Percentiles rank a stretch among this genome's conserved stretches.
These are phyloP conservation scores for Lethrus apterus DNA, from an alignment of 1,140 invertebrate species.

Conservation along the genomic window DNA sequence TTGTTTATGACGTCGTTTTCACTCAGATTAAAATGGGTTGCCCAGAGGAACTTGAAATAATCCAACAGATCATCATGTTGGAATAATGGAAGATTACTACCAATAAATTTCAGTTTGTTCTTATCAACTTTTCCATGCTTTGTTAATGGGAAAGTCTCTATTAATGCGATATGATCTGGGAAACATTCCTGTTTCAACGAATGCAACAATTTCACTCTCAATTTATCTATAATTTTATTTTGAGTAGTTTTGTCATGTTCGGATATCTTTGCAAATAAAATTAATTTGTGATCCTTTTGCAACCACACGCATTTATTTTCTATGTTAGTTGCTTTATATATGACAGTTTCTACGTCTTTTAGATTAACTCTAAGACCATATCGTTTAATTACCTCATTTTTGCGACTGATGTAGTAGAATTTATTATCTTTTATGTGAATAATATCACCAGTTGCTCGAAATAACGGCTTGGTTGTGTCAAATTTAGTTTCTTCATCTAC, in stretches of 20 bases:
- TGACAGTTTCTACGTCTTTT: slow-evolving; percentile 49
- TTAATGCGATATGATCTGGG: slow-evolving; percentile 48
- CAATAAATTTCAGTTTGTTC: slow-evolving; percentile 21
- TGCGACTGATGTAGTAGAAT: slow-evolving; percentile 57
- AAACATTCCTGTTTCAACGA: slow-evolving; percentile 27
- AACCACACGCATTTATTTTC: slow-evolving; percentile 48
- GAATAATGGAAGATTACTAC: slow-evolving; percentile 6
- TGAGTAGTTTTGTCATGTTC: slow-evolving; percentile 40
- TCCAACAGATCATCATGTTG: slow-evolving; percentile 15
- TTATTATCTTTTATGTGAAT: slow-evolving; percentile 46
- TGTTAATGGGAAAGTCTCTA: slow-evolving; percentile 49
- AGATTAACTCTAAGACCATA: slow-evolving; percentile 63
- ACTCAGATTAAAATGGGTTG: slow-evolving; percentile 26
- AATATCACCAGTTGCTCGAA: slow-evolving; percentile 61
- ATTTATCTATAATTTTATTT: slow-evolving; percentile 42
- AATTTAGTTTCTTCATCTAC: slow-evolving; percentile 47
- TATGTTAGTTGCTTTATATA: slow-evolving; percentile 42
- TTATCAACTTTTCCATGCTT: slow-evolving; percentile 53
- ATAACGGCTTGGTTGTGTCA: slow-evolving; percentile 41
- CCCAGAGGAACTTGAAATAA: slow-evolving; percentile 37
- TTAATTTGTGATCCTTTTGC: slow-evolving; percentile 42
- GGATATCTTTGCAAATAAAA: slow-evolving; percentile 46
- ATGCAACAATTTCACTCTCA: slow-evolving; percentile 36
- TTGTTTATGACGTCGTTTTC: slow-evolving; percentile 28
- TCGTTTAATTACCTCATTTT: slow-evolving; percentile 63